Base-by-base conservation (phyloP, 2,888 invertebrate genomes). In the Dexiosoma caninum region DNA sequence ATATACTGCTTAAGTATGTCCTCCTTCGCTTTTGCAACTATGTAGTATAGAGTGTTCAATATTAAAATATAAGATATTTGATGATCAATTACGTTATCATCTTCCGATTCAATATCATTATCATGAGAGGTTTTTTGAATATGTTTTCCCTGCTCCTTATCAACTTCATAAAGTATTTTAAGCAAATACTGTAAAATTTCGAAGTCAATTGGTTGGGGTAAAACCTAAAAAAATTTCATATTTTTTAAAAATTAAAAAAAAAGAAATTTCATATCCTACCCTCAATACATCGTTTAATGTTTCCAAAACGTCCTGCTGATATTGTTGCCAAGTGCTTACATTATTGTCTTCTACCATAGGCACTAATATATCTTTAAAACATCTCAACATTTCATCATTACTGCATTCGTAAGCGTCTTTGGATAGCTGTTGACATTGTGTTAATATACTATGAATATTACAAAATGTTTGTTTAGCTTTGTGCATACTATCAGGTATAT, bases 381-480 rank as follows among this genome's bases (percentile, higher is more conserved):
- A 89, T 23, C 84, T 84, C 44, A 81, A 14, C 51, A 81, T 81
- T 46, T 69, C 49, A 14, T 77, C 70, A 89, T 85, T 37, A 88
- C 84, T 44, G 85, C 86, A 9, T 83, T 55, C 12, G 86, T 83
- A 66, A 84, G 85, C 86, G 14, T 81, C 76, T 60, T 84, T 85
- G 2, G 89, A 88, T 6, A 82, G 53, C 35, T 87, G 85, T 12
- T 87, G 88, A 77, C 89, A 87, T 64, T 90, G 89, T 10, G 88
- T 87, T 19, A 90, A 83, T 44, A 90, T 89, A 6, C 88, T 87
- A 77, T 89, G 89, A 42, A 90, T 89, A 76, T 90, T 90, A 64
- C 90, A 84, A 81, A 90, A 90, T 55, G 89, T 86, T 70, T 87
- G 89, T 84, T 89, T 89, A n/a, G 87, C 87, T 80, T 89, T 89